Evolutionary conservation across 1,140 invertebrate species (phyloP).

Genomic region (Probaryconus sp.): DNA sequence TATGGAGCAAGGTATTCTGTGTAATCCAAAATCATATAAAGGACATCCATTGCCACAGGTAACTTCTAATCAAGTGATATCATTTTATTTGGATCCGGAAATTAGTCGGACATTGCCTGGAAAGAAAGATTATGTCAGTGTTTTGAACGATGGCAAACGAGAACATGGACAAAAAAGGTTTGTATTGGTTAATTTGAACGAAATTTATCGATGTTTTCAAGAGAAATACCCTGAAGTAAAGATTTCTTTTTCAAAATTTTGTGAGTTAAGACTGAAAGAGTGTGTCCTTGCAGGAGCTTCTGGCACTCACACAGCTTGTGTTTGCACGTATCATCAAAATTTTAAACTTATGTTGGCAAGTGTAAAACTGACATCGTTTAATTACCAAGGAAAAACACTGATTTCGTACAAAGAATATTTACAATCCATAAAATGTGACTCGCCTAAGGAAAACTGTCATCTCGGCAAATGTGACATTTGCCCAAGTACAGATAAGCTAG

Average conservation of each 20-base stretch:
- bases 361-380: background rate
- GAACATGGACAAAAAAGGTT: conserved; percentile 35
- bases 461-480: conserved; percentile 25
- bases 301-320: no score
- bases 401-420: conserved; percentile 18
- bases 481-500: conserved; percentile 27
- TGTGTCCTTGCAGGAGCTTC: conserved; percentile 37
- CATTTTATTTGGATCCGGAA: conserved; percentile 35
- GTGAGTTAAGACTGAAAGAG: background rate
- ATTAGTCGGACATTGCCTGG: conserved; percentile 1
- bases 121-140: background rate
- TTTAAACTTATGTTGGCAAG: conserved; percentile 28
- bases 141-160: background rate
- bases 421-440: conserved; percentile 42
- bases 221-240: no score
- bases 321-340: conserved; percentile 6
- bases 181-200: conserved; percentile 51
- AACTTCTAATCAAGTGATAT: conserved; percentile 8
- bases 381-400: background rate
- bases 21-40: conserved; percentile 5
- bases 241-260: conserved; percentile 7
- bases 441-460: conserved; percentile 16
- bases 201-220: conserved; percentile 47
- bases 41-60: conserved; percentile 15
- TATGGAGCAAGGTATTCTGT: conserved; percentile 23